phyloP scores from a whole-genome alignment of 2,797 vertebrate genomes.

The Apogon hyalosoma region DNA sequence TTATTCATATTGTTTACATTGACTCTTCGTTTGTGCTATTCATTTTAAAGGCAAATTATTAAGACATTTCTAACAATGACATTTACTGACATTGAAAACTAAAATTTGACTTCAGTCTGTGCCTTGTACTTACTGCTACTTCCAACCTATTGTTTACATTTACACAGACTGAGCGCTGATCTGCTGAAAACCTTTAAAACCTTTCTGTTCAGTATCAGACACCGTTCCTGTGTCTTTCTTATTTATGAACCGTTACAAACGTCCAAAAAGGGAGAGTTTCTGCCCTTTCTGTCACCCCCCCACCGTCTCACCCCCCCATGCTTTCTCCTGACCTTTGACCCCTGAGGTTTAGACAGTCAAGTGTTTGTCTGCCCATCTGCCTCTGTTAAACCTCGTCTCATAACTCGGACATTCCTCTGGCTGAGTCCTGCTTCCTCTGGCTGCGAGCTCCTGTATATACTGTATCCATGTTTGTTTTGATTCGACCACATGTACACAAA shows the following conservation, averaged over 20 bases:
- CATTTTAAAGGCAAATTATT: no score
- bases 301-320: no score
- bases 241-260: constrained; percentile 21
- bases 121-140: no score
- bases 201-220: no score
- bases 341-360: constrained; percentile 52
- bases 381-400: constrained; percentile 28
- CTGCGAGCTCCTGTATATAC: constrained; percentile 33
- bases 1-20: no score
- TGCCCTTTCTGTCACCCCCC: constrained; percentile 13
- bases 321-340: constrained; percentile 69
- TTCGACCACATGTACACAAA: constrained; percentile 47
- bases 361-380: constrained; percentile 64
- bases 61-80: no score
- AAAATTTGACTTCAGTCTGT: no score
- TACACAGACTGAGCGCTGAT: no score
- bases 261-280: constrained; percentile 16
- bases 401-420: constrained; percentile 61
- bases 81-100: no score
- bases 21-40: no score
- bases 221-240: constrained; percentile 9
- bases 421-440: constrained; percentile 50
- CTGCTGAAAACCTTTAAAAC: not conserved
- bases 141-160: no score
- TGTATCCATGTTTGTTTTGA: constrained; percentile 63